Evolutionary conservation across 2,888 invertebrate species (phyloP).

Genomic region (Ptychoptera contaminata): DNA sequence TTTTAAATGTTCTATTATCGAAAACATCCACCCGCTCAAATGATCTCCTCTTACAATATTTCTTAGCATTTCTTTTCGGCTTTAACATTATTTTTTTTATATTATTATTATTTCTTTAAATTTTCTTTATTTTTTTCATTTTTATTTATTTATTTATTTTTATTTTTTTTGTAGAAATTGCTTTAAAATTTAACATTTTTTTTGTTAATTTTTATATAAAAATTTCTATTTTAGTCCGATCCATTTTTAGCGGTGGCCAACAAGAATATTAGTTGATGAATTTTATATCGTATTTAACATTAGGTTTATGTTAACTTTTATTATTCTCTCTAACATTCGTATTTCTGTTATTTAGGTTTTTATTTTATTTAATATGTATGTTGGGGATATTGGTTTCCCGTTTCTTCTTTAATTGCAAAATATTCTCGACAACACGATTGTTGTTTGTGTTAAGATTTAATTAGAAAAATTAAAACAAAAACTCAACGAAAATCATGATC

Average conservation of each 20-base stretch:
- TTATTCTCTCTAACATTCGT: background rate
- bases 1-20: too few relatives aligned
- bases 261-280: conserved; percentile 12
- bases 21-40: conserved; percentile 7
- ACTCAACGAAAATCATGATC: background rate
- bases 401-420: too few relatives aligned
- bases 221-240: conserved; percentile 28
- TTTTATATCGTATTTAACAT: conserved; percentile 3
- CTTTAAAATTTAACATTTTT: background rate
- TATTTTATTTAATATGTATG: background rate
- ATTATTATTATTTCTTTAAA: background rate
- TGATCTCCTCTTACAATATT: conserved; percentile 7
- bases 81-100: too few relatives aligned
- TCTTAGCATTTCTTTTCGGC: too few relatives aligned
- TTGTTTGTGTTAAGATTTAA: too few relatives aligned
- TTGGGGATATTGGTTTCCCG: too few relatives aligned
- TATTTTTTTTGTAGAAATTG: background rate
- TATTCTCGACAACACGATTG: background rate
- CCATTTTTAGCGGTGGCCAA: conserved; percentile 30
- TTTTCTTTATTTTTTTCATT: background rate
- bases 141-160: background rate
- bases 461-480: too few relatives aligned
- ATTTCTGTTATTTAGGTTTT: background rate
- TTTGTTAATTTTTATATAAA: background rate
- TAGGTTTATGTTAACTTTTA: background rate